Evolutionary conservation across 2,113 vertebrate species (phyloP), one percentile per base, ranked within the genome.

Genomic region (Archilochus colubris): DNA sequence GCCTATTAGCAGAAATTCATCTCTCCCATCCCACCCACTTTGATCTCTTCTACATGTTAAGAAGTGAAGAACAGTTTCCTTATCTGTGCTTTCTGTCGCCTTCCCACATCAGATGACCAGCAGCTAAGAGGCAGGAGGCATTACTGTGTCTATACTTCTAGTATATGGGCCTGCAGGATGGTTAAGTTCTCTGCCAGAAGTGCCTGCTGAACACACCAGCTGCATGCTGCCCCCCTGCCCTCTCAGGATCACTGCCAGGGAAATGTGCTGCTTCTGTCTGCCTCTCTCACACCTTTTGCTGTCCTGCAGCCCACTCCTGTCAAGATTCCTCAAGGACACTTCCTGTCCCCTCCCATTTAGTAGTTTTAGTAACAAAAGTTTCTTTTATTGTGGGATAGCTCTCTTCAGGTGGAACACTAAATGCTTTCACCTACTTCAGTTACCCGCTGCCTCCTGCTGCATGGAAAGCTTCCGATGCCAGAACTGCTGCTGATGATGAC

Each of bases 241-340:
- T 50, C 13, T 67, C 53, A 59, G 58, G 31, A 33, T 72, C 1
- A 4, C 36, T 61, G 43, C 43, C 10, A 11, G 36, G 57, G 36
- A 30, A 57, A 54, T 81, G 31, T 91, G 48, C 57, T 10, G 16
- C 30, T 67, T 75, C 19, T 51, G 16, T 62, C 28, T 86, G 15
- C 20, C 9, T 31, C 22, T 86, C 48, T 68, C 27, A 11, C 22
- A 66, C 31, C 51, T 4, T 3, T n/a, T 70, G 12, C 40, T 54
- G 21, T 27, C 19, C 38, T 81, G 27, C 66, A 75, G 72, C 22
- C 57, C 5, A 2, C 18, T 81, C 6, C 19, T 82, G 48, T 75
- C 0, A 0, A 27, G 50, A 76, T 10, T 76, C 54, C 8, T 27
- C 36, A n/a, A 5, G 76, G 40, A 40, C 23, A 1, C 2, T 1